phyloP scores from a whole-genome alignment of 37 sponge, comb jelly and placozoan genomes.

The Theonella swinhoei region DNA sequence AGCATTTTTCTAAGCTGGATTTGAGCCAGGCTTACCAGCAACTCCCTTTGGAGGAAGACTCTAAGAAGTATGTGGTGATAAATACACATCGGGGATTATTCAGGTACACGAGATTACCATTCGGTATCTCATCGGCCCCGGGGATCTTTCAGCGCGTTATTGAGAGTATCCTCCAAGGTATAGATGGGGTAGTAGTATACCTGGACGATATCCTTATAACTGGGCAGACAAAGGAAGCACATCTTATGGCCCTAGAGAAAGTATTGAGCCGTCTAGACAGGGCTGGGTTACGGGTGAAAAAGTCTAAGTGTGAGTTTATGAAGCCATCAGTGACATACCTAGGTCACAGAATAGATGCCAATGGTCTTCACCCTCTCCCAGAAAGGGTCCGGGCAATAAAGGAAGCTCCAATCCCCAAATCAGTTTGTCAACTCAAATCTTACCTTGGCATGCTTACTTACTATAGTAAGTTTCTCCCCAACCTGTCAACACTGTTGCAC shows the following conservation, averaged over 20 bases:
- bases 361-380: slow-evolving; percentile 21
- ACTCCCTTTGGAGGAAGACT: slow-evolving; percentile 20
- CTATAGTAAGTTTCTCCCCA: slow-evolving; percentile 37
- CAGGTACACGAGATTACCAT: slow-evolving; percentile 17
- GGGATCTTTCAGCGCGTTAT: slow-evolving; percentile 33
- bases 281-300: slow-evolving; percentile 14
- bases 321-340: not conserved
- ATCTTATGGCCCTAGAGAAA: slow-evolving; percentile 8
- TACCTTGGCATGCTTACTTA: slow-evolving; percentile 33
- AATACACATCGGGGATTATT: slow-evolving; percentile 28
- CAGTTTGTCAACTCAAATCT: slow-evolving; percentile 26
- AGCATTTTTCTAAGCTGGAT: slow-evolving; percentile 24
- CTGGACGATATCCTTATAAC: too few relatives aligned
- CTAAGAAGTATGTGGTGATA: slow-evolving; percentile 23
- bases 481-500: slow-evolving; percentile 12
- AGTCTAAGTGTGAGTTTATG: slow-evolving; percentile 15
- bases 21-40: slow-evolving; percentile 37
- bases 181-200: slow-evolving; percentile 21
- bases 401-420: slow-evolving; percentile 31
- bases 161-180: not conserved
- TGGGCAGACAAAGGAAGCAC: slow-evolving; percentile 6
- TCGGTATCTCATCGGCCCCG: slow-evolving; percentile 47
- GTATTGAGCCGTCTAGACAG: not conserved
- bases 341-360: slow-evolving; percentile 32
- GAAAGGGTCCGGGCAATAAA: slow-evolving; percentile 32